Conservation (phyloP, 1,140 invertebrate genomes). For the Drosophila nebulosa region DNA sequence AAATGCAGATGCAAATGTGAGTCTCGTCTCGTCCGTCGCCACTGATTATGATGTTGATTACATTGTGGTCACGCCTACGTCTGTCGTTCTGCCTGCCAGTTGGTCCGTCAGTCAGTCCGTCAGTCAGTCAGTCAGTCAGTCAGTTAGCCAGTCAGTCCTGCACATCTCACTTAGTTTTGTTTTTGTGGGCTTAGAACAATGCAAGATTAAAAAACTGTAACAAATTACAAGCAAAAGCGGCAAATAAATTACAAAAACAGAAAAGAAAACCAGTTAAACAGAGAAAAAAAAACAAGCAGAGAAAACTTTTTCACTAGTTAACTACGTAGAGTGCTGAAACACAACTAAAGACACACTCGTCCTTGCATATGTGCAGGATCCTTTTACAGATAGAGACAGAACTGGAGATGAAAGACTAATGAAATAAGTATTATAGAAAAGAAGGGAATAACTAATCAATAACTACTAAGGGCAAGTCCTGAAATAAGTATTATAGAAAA, state of each 20-base stretch:
- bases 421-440: no score
- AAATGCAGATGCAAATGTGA: conserved; percentile 24
- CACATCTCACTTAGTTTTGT: conserved; percentile 16
- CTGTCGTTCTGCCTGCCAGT: conserved; percentile 2
- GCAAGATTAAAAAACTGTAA: conserved; percentile 77
- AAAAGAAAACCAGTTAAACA: neutral
- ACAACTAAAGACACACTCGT: neutral
- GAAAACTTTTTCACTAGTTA: conserved; percentile 31
- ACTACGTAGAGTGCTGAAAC: neutral
- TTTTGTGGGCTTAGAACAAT: conserved; percentile 61
- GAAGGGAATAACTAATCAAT: no score
- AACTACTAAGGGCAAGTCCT: no score
- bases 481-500: no score
- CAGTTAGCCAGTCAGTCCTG: conserved; percentile 23
- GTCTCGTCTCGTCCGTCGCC: conserved; percentile 17
- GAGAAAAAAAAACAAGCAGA: conserved; percentile 22
- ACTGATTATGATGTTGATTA: conserved; percentile 63
- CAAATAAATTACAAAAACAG: conserved; percentile 74
- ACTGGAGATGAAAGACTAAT: no score
- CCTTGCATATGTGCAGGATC: conserved; percentile 13
- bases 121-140: conserved; percentile 25
- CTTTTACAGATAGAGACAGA: no score
- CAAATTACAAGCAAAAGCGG: conserved; percentile 78
- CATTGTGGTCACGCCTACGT: conserved; percentile 28
- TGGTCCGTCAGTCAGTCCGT: conserved; percentile 5